Base-by-base conservation (phyloP, 1,140 invertebrate species). In the Dreissena polymorpha region DNA sequence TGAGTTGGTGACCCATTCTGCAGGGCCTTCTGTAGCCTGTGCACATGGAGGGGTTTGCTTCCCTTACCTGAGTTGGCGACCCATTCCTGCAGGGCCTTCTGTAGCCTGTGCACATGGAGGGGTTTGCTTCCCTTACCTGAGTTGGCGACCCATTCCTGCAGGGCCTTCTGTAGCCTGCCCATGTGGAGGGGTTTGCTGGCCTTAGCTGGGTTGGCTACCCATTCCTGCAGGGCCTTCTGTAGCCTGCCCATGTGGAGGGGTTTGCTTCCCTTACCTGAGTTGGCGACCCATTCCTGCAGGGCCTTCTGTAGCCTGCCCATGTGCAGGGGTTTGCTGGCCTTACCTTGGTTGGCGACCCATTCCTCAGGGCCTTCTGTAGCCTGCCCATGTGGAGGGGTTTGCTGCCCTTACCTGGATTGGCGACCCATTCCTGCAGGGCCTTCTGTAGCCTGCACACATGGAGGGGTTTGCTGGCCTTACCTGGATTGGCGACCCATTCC, bases 111-210 rank as follows among this genome's bases (percentile, higher is more conserved):
- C 10, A 99, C 98, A 93, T 99, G 99, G 1, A 99, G 95, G 0
- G 99, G 99, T 92, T 99, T 99, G 67, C 97, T 97, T 0, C 98
- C 97, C 99, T 99, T 99, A 55, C 98, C 98, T 87, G 96, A 97
- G 93, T 98, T 98, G 74, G 96, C 97, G 67, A 98, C 96, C 97
- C 97, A 99, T 92, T 99, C 98, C 91, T 99, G 97, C 13, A 99
- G 94, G 21, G 97, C 97, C 93, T 99, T 99, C 90, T 99, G 98
- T 50, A 99, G 94, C 76, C 99, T 94, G n/a, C 98, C 94, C 10
- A 99, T 98, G 93, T 99, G 99, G 1, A 99, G 95, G 0, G 99
- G 99, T 92, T 99, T 99, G 67, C 97, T 97, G 0, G 98, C 97
- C 99, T 86, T 94, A 96, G 95, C 94, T 87, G 96, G 97, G 93